Evolutionary conservation across 1,140 invertebrate species (phyloP), one percentile per base, ranked within the genome.

Genomic region (Heliconius hermathena): DNA sequence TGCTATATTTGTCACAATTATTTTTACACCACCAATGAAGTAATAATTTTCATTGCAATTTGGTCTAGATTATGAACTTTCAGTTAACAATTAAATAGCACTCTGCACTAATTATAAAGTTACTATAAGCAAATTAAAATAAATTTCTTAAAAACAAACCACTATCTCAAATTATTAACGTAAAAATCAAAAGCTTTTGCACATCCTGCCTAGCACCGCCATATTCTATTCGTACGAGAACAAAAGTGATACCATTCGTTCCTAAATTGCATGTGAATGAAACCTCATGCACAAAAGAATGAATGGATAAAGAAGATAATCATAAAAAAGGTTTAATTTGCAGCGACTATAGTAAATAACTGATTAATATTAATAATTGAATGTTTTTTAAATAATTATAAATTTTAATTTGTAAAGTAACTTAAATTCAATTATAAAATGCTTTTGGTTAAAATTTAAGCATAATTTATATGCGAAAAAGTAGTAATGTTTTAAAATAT

Each of bases 11-110:
- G 89, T 93, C 93, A 94, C 90, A 93, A 94, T 93, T 94, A 94
- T 94, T 94, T 94, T 94, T 94, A 94, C 88, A 94, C 93, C 92
- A 90, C 87, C 89, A 93, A 89, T 89, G 91, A 94, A 93, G 90
- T 94, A 91, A 92, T 88, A 89, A 90, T 91, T 93, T 91, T 94
- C 93, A 94, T 94, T 89, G 91, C 93, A 94, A 92, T 85, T 84
- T 83, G 76, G 82, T 87, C 80, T 75, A 85, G 82, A 84, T 78
- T 81, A 78, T 72, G 74, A 77, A 80, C 77, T 73, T 71, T 82
- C 73, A 66, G 80, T 70, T 81, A 80, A 85, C 81, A 26, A 78
- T 79, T 80, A 60, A 81, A 74, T 71, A 81, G 70, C 83, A 82
- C 78, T 71, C 66, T 71, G 77, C 77, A 75, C 74, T 81, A 54